Conservation (phyloP, 2,888 invertebrate species). For the Linyphia triangularis region DNA sequence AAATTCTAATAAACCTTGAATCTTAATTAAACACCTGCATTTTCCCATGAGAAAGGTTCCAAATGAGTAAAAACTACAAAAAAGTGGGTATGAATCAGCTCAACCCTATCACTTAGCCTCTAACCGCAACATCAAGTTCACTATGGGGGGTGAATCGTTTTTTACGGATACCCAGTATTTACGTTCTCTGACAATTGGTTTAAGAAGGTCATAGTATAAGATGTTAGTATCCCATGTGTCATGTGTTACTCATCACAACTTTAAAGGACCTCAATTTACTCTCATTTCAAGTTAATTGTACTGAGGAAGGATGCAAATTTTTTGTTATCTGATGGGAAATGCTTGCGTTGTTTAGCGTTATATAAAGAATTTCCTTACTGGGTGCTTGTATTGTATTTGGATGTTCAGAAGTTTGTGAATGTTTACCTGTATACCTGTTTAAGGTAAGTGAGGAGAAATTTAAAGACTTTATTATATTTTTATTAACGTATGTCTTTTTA, state of each 20-base stretch:
- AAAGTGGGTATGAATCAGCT: not conserved
- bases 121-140: constrained; percentile 43
- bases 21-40: too few relatives aligned
- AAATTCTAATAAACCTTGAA: too few relatives aligned
- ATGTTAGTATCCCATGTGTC: constrained; percentile 5
- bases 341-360: not conserved
- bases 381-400: too few relatives aligned
- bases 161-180: not conserved
- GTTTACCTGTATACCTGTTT: too few relatives aligned
- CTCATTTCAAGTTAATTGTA: not conserved
- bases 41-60: too few relatives aligned
- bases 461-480: too few relatives aligned
- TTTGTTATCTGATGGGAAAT: constrained; percentile 15
- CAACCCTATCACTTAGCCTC: not conserved
- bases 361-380: not conserved
- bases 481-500: too few relatives aligned
- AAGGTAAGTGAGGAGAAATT: too few relatives aligned
- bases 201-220: not conserved
- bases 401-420: not conserved
- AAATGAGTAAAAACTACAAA: not conserved
- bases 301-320: not conserved
- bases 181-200: not conserved
- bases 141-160: constrained; percentile 14
- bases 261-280: constrained; percentile 5
- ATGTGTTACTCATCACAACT: constrained; percentile 26